phyloP scores from a whole-genome alignment of 2,113 vertebrate genomes.

The Laticauda laticaudata region DNA sequence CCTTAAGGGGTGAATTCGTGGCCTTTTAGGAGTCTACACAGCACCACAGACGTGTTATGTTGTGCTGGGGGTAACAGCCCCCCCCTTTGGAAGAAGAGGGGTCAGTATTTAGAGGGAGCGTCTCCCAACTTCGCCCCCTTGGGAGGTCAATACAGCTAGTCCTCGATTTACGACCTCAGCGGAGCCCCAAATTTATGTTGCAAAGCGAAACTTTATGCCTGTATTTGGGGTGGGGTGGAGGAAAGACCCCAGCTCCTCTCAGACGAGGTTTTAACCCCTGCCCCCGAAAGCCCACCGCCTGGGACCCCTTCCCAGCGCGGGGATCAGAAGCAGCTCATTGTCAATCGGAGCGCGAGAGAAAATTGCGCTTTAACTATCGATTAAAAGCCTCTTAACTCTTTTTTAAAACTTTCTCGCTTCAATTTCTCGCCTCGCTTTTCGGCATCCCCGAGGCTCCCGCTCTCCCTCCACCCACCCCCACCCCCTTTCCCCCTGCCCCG shows the following conservation, averaged over 20 bases:
- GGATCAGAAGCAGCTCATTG: slow-evolving; percentile 70
- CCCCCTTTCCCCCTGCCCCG: slow-evolving; percentile 10
- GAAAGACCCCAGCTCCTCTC: neutral
- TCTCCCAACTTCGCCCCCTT: neutral
- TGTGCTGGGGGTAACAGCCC: neutral
- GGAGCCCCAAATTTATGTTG: too few species aligned
- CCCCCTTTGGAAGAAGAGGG: neutral
- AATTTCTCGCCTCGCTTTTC: neutral
- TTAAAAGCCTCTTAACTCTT: slow-evolving; percentile 69
- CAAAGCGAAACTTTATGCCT: too few species aligned
- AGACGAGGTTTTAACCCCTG: slow-evolving; percentile 35
- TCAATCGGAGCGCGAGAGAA: slow-evolving; percentile 55
- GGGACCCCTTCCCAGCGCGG: neutral
- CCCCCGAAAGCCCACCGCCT: slow-evolving; percentile 22
- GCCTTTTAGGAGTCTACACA: neutral
- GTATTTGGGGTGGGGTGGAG: too few species aligned
- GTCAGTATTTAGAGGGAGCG: neutral
- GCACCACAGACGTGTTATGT: neutral
- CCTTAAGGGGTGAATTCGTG: neutral
- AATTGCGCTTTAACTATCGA: slow-evolving; percentile 71
- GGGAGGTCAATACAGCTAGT: neutral
- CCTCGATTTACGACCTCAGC: too few species aligned
- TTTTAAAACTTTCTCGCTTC: slow-evolving; percentile 72
- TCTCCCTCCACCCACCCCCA: slow-evolving; percentile 50
- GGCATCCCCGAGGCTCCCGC: slow-evolving; percentile 40